Evolutionary conservation across 2,888 invertebrate species (phyloP).

Genomic region (Prosopocoilus inquinatus): DNA sequence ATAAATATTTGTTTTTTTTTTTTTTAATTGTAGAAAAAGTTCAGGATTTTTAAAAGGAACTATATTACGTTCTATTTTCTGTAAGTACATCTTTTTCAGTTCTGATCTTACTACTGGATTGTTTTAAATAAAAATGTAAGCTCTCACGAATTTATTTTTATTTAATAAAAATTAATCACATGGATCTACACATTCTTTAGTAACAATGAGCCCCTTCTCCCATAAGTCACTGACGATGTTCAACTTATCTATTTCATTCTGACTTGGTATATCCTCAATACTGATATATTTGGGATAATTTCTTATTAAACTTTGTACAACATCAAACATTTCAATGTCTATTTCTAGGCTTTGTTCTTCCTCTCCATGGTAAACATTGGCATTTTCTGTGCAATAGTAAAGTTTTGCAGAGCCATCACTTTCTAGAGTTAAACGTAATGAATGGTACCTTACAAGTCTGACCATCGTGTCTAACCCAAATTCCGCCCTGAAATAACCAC

Average conservation of each 20-base stretch:
- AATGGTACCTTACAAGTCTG: slow-evolving; percentile 58
- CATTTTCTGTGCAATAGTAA: slow-evolving; percentile 84
- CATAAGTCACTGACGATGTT: slow-evolving; percentile 72
- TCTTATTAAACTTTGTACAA: slow-evolving; percentile 68
- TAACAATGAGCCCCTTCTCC: slow-evolving; percentile 79
- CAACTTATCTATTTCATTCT: slow-evolving; percentile 64
- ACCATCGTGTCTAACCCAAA: slow-evolving; percentile 61
- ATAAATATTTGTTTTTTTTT: no score
- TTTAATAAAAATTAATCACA: slow-evolving; percentile 8
- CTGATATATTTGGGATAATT: slow-evolving; percentile 75
- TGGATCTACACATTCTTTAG: slow-evolving; percentile 58
- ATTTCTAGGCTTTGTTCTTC: slow-evolving; percentile 78
- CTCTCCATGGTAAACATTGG: slow-evolving; percentile 78
- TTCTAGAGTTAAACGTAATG: slow-evolving; percentile 62
- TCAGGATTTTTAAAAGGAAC: no score
- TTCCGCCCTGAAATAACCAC: slow-evolving; percentile 54
- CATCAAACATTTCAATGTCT: slow-evolving; percentile 63
- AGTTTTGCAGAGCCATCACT: slow-evolving; percentile 66
- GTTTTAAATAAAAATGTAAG: no score
- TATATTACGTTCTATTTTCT: no score
- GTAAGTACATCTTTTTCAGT: no score
- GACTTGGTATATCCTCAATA: slow-evolving; percentile 69
- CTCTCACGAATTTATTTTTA: background rate
- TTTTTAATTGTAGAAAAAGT: no score
- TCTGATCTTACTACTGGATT: no score